These are phyloP conservation scores for Noctilio leporinus DNA, from an alignment of 2,113 vertebrate species.

Conservation along the genomic window DNA sequence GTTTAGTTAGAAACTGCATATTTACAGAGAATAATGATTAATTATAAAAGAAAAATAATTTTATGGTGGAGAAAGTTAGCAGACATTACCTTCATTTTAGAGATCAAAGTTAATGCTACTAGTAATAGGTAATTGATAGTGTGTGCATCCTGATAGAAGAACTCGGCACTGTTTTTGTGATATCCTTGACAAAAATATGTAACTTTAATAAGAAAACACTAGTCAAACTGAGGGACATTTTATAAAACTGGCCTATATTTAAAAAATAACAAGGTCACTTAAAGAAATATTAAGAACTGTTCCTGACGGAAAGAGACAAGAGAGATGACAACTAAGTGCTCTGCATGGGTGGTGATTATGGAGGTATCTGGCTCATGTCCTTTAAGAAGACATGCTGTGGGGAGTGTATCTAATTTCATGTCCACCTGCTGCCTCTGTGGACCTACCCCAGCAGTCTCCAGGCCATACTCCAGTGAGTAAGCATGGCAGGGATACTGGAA, in stretches of 20 bases:
- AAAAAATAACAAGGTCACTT: not conserved
- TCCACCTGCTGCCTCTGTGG: not conserved
- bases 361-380: not conserved
- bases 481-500: not conserved
- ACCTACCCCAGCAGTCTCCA: not conserved
- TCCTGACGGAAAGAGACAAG: not conserved
- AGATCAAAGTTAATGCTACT: not conserved
- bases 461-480: not conserved
- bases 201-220: not conserved
- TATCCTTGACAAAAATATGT: not conserved
- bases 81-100: not conserved
- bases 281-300: not conserved
- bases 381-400: not conserved
- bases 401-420: not conserved
- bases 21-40: not conserved
- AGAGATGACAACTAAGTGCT: not conserved
- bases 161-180: not conserved
- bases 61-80: not conserved
- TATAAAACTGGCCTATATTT: not conserved
- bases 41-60: not conserved
- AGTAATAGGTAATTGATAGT: not conserved
- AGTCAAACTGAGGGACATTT: not conserved
- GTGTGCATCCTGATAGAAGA: not conserved
- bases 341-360: not conserved
- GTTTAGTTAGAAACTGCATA: not conserved